Conservation (phyloP, 53 echinoderm and acorn worm species). For the Temnopleurus reevesii region DNA sequence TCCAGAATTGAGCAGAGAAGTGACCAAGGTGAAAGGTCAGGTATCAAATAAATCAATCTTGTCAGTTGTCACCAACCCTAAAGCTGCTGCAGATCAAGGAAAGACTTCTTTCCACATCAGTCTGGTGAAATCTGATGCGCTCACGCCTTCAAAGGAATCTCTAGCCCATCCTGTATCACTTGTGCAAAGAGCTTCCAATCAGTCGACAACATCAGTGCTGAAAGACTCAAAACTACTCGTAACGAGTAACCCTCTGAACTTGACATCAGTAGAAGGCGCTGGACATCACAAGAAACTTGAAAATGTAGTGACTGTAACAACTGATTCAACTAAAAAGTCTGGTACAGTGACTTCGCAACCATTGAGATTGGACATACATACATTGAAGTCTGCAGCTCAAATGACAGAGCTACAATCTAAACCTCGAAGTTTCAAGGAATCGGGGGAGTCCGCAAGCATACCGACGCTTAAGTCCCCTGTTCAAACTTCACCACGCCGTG, state of each 20-base stretch:
- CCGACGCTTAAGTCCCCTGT: conserved; percentile 10
- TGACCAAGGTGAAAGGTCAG: not conserved
- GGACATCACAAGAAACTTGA: not conserved
- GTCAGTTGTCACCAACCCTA: not conserved
- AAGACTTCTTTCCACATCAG: not conserved
- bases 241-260: not conserved
- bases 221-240: not conserved
- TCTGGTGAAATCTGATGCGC: conserved; percentile 9
- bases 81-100: conserved; percentile 26
- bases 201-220: not conserved
- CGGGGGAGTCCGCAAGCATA: not conserved
- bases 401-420: not conserved
- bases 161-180: not conserved
- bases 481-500: conserved; percentile 25
- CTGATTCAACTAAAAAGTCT: not conserved
- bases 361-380: not conserved
- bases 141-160: not conserved
- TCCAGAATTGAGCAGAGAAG: not conserved
- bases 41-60: not conserved
- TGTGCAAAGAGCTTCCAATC: not conserved
- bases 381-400: not conserved
- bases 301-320: not conserved
- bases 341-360: not conserved
- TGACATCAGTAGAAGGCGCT: not conserved
- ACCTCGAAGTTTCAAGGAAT: not conserved